A percentile compares a stretch with the other conserved stretches of the same genome.
Conservation (phyloP, 2,888 invertebrate genomes). For the Clivina fossor region DNA sequence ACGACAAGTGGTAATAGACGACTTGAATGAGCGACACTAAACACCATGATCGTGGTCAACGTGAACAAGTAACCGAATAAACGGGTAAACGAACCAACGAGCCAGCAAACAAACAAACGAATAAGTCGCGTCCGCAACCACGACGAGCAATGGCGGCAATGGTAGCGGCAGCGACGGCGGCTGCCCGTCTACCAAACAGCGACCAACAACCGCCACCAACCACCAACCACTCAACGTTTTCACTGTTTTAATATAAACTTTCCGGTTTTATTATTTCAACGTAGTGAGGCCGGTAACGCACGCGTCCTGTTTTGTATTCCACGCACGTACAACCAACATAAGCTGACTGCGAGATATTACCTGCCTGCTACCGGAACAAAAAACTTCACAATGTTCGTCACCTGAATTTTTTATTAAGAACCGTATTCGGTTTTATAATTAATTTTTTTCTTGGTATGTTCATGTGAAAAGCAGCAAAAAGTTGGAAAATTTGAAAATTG, state of each 20-base stretch:
- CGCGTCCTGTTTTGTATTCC: slow-evolving; percentile 23
- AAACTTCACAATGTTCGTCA: slow-evolving; percentile 28
- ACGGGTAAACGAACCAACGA: too few relatives aligned
- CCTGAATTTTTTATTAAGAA: slow-evolving; percentile 23
- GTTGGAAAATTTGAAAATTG: slow-evolving; percentile 20
- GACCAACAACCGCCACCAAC: too few relatives aligned
- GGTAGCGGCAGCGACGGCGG: too few relatives aligned
- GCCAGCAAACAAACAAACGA: too few relatives aligned
- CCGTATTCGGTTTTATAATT: slow-evolving; percentile 22
- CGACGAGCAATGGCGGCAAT: too few relatives aligned
- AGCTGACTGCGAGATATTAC: slow-evolving; percentile 25
- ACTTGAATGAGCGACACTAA: too few relatives aligned
- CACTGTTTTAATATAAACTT: slow-evolving; percentile 16
- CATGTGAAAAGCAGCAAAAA: slow-evolving; percentile 21
- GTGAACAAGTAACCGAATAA: too few relatives aligned
- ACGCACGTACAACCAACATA: slow-evolving; percentile 26
- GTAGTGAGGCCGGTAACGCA: slow-evolving; percentile 8
- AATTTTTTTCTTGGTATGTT: slow-evolving; percentile 12
- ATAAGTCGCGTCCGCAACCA: too few relatives aligned
- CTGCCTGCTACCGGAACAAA: slow-evolving; percentile 15
- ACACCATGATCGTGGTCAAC: too few relatives aligned
- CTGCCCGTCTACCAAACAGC: too few relatives aligned
- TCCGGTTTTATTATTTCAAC: slow-evolving; percentile 26
- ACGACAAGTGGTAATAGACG: too few relatives aligned
- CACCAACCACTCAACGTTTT: too few relatives aligned